Base-by-base conservation (phyloP, 2,888 invertebrate genomes). In the Ypsolopha scabrella region DNA sequence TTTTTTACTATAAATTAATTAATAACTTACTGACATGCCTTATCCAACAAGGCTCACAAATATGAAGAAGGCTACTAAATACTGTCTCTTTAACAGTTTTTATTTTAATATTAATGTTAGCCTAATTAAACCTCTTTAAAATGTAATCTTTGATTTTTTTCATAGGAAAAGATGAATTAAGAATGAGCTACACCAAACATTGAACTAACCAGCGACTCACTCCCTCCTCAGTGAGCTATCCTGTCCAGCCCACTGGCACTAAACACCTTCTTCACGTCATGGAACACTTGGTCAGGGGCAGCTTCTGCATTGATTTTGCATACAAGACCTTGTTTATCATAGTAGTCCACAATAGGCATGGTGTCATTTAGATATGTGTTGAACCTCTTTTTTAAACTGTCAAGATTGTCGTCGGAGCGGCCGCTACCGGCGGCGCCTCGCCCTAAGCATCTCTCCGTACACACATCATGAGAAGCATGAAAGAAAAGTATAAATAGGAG, bases 401-500 rank as follows among this genome's bases (percentile, higher is more conserved):
- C 96, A 44, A 91, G 72, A 69, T 99, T 99, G 75, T 99, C 99
- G 73, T 99, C 99, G 1, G 93, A 90, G 9, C 99, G 91, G 0
- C 98, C 98, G 72, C 96, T 97, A 48, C 95, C 96, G 45, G 91
- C 92, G 49, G 93, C 92, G 0, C 98, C 98, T 55, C 98, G 90
- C 6, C 90, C 89, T 51, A 99, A 70, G 70, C 98, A 99, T 43
- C 99, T 89, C 37, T 92, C 83, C 0, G 94, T 91, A 74, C 99
- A 99, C 7, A 92, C 89, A 58, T 96, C 91, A 61, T 92, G 90
- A 1, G 91, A 88, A 68, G 99, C 98, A 58, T 98, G 95, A 63
- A 99, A 94, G 73, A 96, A 97, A 34, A 99, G 80, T 2, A 99
- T 95, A 70, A 95, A 97, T 57, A 93, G 89, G 10, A 99, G 87